Percentiles rank a stretch among this genome's conserved stretches.
Evolutionary conservation across 2,888 invertebrate genomes (phyloP).

Genomic region (Drosophila paranaensis): DNA sequence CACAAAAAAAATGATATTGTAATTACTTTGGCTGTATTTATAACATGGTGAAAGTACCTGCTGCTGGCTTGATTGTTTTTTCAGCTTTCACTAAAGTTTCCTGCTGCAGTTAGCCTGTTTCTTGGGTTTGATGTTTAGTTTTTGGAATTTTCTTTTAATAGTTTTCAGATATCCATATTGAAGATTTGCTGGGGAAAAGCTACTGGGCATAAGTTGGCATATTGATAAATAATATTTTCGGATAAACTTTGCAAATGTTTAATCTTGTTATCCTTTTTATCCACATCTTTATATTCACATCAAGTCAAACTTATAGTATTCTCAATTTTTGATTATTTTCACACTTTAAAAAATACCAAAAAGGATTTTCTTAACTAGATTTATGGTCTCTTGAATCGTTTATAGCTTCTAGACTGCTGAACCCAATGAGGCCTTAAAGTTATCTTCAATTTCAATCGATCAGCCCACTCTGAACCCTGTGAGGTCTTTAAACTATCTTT

Average conservation of each 20-base stretch:
- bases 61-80: background rate
- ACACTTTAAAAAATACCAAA: background rate
- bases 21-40: background rate
- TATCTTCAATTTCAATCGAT: too few relatives aligned
- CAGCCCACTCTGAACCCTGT: background rate
- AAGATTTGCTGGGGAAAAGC: background rate
- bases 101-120: background rate
- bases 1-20: background rate
- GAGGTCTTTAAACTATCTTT: too few relatives aligned
- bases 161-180: background rate
- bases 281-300: too few relatives aligned
- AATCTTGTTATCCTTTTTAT: too few relatives aligned
- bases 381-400: background rate
- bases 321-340: too few relatives aligned
- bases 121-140: background rate
- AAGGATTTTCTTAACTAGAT: background rate
- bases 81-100: conserved; percentile 10
- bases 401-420: too few relatives aligned
- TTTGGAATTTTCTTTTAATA: background rate
- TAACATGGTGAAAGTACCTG: background rate
- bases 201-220: background rate
- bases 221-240: too few relatives aligned
- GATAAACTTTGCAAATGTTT: background rate
- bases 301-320: too few relatives aligned
- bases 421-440: too few relatives aligned